These are phyloP conservation scores for Argentina silus DNA, from an alignment of 2,797 vertebrate genomes.

Conservation along the genomic window DNA sequence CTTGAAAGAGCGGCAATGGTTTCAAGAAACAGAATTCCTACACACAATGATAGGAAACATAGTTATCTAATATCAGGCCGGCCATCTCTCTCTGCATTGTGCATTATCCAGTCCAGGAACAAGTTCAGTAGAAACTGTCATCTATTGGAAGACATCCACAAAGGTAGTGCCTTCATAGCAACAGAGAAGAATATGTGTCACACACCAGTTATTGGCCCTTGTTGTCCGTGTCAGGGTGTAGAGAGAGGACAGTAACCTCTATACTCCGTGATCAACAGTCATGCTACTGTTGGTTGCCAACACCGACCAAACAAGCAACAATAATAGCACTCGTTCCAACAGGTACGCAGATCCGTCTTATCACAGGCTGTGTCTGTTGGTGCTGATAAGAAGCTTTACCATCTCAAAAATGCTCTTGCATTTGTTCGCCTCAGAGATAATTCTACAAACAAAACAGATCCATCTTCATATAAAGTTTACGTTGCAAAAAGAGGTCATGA, in stretches of 20 bases:
- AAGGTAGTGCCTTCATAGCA: conserved; percentile 19
- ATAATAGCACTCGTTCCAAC: conserved; percentile 31
- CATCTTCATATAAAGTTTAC: conserved; percentile 23
- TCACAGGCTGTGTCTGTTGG: conserved; percentile 24
- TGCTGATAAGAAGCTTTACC: conserved; percentile 51
- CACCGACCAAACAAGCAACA: conserved; percentile 22
- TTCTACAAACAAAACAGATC: conserved; percentile 15
- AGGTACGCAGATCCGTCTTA: conserved; percentile 34
- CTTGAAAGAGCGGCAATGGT: conserved; percentile 38
- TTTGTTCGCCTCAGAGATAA: conserved; percentile 31
- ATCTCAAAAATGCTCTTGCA: conserved; percentile 40
- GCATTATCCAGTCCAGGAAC: conserved; percentile 33
- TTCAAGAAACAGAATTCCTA: conserved; percentile 41
- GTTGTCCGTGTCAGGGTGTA: conserved; percentile 5
- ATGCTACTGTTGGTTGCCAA: conserved; percentile 11
- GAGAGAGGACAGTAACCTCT: conserved; percentile 23
- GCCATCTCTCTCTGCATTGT: conserved; percentile 57
- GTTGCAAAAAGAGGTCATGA: conserved; percentile 29
- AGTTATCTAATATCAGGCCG: conserved; percentile 56
- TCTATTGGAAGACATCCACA: conserved; percentile 42
- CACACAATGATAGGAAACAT: conserved; percentile 73
- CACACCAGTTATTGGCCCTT: conserved; percentile 1
- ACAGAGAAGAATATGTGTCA: conserved; percentile 52
- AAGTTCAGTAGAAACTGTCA: conserved; percentile 26
- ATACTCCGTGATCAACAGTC: not conserved